phyloP scores from a whole-genome alignment of 2,113 vertebrate species.

The Lophius piscatorius region DNA sequence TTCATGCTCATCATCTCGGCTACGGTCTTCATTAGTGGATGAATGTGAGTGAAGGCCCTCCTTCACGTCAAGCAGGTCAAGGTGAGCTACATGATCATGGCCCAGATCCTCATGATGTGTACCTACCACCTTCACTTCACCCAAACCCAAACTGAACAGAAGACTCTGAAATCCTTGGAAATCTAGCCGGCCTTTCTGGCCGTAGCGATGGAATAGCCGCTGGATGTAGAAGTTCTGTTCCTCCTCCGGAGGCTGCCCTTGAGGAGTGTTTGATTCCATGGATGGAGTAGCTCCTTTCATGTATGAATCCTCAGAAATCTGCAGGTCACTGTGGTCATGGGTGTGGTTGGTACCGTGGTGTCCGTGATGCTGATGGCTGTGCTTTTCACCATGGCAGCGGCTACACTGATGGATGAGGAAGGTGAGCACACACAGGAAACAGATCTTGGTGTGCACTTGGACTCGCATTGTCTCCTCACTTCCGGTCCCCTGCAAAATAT shows the following conservation, averaged over 20 bases:
- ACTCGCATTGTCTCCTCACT: constrained; percentile 88
- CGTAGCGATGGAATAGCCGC: constrained; percentile 91
- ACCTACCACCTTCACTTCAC: constrained; percentile 89
- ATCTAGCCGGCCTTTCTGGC: constrained; percentile 88
- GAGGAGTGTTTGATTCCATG: constrained; percentile 46
- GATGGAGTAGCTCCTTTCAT: constrained; percentile 52
- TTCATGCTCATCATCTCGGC: constrained; percentile 59
- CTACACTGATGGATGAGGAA: constrained; percentile 92
- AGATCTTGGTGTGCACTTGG: constrained; percentile 94
- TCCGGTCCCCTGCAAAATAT: constrained; percentile 68
- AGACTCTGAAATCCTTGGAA: constrained; percentile 93
- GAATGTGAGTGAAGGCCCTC: constrained; percentile 87
- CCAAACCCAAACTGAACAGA: constrained; percentile 90
- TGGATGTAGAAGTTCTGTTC: constrained; percentile 94
- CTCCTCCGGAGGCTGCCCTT: constrained; percentile 81
- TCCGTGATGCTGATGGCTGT: constrained; percentile 66
- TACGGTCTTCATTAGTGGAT: constrained; percentile 63
- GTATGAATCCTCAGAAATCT: constrained; percentile 85
- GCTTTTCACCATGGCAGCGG: constrained; percentile 86
- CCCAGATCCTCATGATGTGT: constrained; percentile 91
- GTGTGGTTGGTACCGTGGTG: constrained; percentile 59
- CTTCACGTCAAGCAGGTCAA: constrained; percentile 89
- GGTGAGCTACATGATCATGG: constrained; percentile 93
- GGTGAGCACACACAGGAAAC: constrained; percentile 96
- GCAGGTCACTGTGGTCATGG: constrained; percentile 82